Evolutionary conservation across 2,113 vertebrate species (phyloP).

Genomic region (Platycercus adscitus): DNA sequence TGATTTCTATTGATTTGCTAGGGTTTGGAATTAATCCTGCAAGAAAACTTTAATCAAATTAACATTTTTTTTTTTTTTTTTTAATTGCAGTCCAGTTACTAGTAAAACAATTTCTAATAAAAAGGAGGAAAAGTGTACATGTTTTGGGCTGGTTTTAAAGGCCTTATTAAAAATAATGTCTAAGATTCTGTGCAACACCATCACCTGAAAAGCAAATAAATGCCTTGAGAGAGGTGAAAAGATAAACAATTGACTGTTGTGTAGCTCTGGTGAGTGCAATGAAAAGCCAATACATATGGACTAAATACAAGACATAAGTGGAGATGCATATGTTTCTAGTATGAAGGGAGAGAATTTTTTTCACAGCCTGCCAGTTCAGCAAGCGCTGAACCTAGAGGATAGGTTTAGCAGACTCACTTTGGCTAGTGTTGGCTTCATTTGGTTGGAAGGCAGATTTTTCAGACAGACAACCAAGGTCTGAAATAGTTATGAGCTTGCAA

Average conservation of each 20-base stretch:
- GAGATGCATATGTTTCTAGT: background rate
- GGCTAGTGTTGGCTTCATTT: background rate
- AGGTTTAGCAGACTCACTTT: background rate
- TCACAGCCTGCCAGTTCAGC: background rate
- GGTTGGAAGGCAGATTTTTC: background rate
- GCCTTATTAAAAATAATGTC: background rate
- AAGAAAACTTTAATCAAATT: constrained; percentile 26
- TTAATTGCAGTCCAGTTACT: background rate
- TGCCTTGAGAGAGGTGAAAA: background rate
- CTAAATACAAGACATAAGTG: background rate
- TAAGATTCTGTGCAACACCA: background rate
- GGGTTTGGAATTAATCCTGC: constrained; percentile 4
- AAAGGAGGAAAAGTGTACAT: background rate
- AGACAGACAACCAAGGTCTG: background rate
- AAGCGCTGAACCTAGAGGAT: background rate
- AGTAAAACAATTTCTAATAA: background rate
- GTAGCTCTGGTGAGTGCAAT: background rate
- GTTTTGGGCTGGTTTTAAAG: background rate
- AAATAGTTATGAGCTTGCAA: background rate
- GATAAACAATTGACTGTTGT: background rate
- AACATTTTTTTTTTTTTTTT: background rate
- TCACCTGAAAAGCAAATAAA: background rate
- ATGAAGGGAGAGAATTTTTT: background rate
- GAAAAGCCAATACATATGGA: background rate
- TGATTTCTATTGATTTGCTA: constrained; percentile 1